Conservation (phyloP, 2,113 vertebrate species). For the Siniperca knerii region DNA sequence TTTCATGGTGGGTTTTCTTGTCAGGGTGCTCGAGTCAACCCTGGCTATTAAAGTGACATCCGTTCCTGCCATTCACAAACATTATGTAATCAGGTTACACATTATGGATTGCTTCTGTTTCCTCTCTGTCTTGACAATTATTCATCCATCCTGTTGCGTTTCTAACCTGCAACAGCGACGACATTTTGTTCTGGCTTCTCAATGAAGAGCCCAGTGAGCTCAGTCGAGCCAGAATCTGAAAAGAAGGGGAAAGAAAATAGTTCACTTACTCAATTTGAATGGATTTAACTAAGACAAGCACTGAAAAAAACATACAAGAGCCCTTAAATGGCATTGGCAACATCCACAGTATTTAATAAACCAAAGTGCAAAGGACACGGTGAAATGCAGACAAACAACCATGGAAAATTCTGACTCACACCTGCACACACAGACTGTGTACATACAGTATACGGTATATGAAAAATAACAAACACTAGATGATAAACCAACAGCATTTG, state of each 20-base stretch:
- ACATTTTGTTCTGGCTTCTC: conserved; percentile 78
- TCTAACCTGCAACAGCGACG: conserved; percentile 78
- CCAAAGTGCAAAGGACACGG: conserved; percentile 8
- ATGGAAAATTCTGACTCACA: neutral
- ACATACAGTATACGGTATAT: neutral
- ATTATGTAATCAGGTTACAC: neutral
- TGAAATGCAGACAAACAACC: neutral
- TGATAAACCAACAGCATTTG: neutral
- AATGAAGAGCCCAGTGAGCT: conserved; percentile 85
- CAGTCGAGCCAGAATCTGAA: conserved; percentile 65
- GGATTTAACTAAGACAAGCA: neutral
- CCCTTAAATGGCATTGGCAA: neutral
- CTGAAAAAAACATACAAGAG: neutral
- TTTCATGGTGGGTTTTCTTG: conserved; percentile 85
- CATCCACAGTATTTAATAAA: conserved; percentile 13
- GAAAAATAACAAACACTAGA: conserved; percentile 1
- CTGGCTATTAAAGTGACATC: conserved; percentile 80
- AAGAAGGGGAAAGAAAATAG: conserved; percentile 20
- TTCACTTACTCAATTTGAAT: neutral
- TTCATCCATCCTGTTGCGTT: neutral
- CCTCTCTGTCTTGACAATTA: neutral
- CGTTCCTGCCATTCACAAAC: conserved; percentile 76
- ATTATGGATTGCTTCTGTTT: neutral
- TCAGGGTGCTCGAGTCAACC: conserved; percentile 86
- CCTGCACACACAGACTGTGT: neutral